A percentile compares a stretch with the other conserved stretches of the same genome.
phyloP scores from a whole-genome alignment of 2,888 invertebrate species.

The Microctonus hyperodae region DNA sequence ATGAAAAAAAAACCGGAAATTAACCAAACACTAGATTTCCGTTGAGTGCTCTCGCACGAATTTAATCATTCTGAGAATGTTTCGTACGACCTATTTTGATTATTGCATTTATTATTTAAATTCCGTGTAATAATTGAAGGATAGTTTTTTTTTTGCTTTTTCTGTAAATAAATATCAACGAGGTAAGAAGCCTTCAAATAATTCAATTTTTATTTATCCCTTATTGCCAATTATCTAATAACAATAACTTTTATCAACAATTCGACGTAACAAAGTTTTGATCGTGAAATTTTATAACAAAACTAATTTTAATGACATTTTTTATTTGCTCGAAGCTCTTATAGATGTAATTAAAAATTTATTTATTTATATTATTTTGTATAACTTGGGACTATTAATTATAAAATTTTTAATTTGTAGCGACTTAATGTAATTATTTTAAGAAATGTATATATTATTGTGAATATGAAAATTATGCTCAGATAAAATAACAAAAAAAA shows the following conservation, averaged over 20 bases:
- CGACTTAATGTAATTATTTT: not conserved
- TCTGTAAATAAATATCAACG: constrained; percentile 10
- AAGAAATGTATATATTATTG: not conserved
- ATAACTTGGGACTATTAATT: not conserved
- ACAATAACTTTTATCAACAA: constrained; percentile 42
- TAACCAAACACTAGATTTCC: constrained; percentile 14
- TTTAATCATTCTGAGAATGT: constrained; percentile 16
- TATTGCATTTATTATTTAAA: constrained; percentile 2
- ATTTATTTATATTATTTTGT: not conserved
- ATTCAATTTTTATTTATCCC: constrained; percentile 33
- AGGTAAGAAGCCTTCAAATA: constrained; percentile 14
- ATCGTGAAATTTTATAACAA: constrained; percentile 6
- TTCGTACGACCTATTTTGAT: not conserved
- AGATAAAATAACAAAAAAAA: not conserved
- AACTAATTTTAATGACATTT: constrained; percentile 1
- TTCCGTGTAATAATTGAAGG: not conserved
- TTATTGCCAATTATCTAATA: constrained; percentile 34
- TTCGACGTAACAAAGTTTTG: constrained; percentile 29
- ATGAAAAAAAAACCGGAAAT: constrained; percentile 22
- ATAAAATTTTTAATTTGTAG: not conserved
- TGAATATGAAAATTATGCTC: not conserved
- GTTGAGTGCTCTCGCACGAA: constrained; percentile 12
- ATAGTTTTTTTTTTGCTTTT: constrained; percentile 17
- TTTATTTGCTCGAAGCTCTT: not conserved
- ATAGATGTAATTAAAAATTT: not conserved